Percentiles rank a stretch among this genome's conserved stretches.
Evolutionary conservation across 2,888 invertebrate species (phyloP).

Genomic region (Flexamia atlantica): DNA sequence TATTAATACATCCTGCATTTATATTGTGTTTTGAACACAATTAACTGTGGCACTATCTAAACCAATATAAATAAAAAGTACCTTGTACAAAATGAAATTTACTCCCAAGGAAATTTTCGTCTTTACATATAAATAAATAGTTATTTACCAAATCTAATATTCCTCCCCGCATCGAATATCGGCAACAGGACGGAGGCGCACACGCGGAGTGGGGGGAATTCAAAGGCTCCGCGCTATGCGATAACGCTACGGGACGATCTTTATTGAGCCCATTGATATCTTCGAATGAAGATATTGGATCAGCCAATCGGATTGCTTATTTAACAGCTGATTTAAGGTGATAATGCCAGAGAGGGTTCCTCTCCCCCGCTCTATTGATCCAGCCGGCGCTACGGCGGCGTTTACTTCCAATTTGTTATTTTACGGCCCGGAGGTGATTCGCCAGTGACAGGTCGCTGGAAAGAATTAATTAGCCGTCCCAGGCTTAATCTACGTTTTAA

Average conservation of each 20-base stretch:
- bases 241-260: slow-evolving; percentile 15
- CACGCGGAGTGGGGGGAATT: neutral
- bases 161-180: neutral
- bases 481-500: neutral
- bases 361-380: slow-evolving; percentile 37
- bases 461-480: neutral
- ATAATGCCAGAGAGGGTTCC: slow-evolving; percentile 41
- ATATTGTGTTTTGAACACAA: no score
- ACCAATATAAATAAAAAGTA: no score
- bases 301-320: slow-evolving; percentile 54
- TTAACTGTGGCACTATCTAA: no score
- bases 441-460: slow-evolving; percentile 9
- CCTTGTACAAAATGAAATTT: no score
- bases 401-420: slow-evolving; percentile 34
- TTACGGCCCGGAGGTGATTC: neutral
- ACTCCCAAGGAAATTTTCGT: no score
- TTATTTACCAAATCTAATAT: no score
- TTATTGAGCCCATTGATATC: slow-evolving; percentile 56
- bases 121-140: no score
- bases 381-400: slow-evolving; percentile 7
- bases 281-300: slow-evolving; percentile 54
- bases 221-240: slow-evolving; percentile 8
- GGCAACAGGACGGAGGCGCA: neutral
- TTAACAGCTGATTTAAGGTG: slow-evolving; percentile 59
- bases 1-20: no score